These are phyloP conservation scores for Eurystomus glaucurus DNA, from an alignment of 2,797 vertebrate species.

Conservation along the genomic window DNA sequence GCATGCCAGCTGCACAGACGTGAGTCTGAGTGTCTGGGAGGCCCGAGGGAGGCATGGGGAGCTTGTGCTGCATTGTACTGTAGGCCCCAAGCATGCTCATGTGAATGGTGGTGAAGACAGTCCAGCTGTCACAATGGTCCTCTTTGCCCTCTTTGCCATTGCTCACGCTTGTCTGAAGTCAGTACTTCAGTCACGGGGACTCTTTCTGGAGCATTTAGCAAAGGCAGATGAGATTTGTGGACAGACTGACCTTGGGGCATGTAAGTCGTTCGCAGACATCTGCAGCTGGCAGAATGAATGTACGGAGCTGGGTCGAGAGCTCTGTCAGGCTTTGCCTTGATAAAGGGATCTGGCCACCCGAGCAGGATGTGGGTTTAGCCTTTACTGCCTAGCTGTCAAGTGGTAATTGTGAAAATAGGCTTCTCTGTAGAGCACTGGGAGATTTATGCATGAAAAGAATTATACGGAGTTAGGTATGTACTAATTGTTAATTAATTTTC, in stretches of 20 bases:
- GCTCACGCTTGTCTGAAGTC: not conserved
- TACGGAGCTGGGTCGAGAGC: not conserved
- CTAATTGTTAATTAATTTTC: not conserved
- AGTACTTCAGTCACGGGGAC: fast-evolving
- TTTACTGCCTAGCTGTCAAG: not conserved
- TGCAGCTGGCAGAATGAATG: not conserved
- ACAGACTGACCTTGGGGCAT: not conserved
- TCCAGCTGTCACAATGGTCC: fast-evolving
- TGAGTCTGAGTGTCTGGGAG: fast-evolving
- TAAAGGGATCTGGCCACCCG: not conserved
- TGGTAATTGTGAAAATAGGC: not conserved
- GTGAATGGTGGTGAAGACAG: not conserved
- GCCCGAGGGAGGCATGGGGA: fast-evolving
- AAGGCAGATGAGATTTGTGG: not conserved
- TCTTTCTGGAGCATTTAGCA: not conserved
- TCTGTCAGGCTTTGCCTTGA: not conserved
- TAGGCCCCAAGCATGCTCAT: fast-evolving
- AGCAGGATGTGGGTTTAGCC: not conserved
- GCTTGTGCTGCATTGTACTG: not conserved
- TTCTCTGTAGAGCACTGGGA: not conserved
- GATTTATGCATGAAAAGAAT: not conserved
- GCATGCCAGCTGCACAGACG: fast-evolving
- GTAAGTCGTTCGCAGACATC: not conserved
- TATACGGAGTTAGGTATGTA: not conserved
- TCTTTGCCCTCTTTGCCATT: not conserved